Percentiles rank a stretch among this genome's conserved stretches.
phyloP scores from a whole-genome alignment of 2,797 vertebrate species.

The Nannoperca australis region DNA sequence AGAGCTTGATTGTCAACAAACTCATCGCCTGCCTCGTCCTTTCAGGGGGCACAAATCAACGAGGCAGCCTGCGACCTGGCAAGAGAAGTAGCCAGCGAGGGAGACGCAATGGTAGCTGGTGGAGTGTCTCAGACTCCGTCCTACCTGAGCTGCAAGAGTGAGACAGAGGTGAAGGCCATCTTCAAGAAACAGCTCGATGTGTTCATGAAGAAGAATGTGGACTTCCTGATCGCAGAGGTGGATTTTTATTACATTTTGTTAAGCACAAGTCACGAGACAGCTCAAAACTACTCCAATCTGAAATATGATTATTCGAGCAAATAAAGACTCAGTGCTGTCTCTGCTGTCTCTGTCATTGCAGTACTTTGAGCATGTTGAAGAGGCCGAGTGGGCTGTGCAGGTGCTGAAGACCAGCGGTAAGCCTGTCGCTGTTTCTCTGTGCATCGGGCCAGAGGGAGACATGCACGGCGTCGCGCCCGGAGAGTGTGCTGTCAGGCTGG shows the following conservation, averaged over 20 bases:
- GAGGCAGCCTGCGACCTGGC: slow-evolving; percentile 94
- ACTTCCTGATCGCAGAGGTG: slow-evolving; percentile 94
- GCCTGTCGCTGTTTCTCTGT: slow-evolving; percentile 88
- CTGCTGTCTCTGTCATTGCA: slow-evolving; percentile 61
- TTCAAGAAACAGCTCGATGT: slow-evolving; percentile 90
- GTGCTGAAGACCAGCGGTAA: slow-evolving; percentile 89
- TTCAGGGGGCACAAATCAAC: slow-evolving; percentile 88
- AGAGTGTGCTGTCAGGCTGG: slow-evolving; percentile 88
- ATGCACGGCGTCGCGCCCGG: slow-evolving; percentile 85
- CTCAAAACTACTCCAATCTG: background rate
- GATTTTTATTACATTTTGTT: background rate
- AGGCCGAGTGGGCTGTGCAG: slow-evolving; percentile 93
- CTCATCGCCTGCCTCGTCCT: background rate
- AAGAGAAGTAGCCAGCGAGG: slow-evolving; percentile 89
- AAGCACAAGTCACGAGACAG: too few relatives aligned
- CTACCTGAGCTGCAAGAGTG: slow-evolving; percentile 92
- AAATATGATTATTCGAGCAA: background rate
- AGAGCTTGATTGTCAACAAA: background rate
- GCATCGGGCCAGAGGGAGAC: slow-evolving; percentile 90
- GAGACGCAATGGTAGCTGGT: slow-evolving; percentile 91
- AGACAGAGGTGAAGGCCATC: slow-evolving; percentile 88
- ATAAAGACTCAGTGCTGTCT: background rate
- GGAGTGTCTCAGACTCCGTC: slow-evolving; percentile 93
- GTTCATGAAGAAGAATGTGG: slow-evolving; percentile 91
- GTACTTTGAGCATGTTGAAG: slow-evolving; percentile 95